phyloP scores from a whole-genome alignment of 2,888 invertebrate genomes.

The Rhamnusium bicolor region DNA sequence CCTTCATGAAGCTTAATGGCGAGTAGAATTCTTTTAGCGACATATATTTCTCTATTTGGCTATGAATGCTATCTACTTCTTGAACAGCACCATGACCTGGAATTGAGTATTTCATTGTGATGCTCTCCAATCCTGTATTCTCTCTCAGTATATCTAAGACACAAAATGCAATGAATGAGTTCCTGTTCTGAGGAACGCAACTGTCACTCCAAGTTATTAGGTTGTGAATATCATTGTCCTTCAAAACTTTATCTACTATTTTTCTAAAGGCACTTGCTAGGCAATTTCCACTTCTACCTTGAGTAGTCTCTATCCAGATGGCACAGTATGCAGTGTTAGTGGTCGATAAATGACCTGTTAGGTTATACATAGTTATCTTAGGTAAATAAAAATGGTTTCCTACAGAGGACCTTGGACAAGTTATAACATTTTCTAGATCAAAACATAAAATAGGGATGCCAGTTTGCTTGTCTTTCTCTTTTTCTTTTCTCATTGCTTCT shows the following conservation, averaged over 20 bases:
- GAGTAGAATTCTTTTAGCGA: constrained; percentile 17
- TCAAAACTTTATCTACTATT: constrained; percentile 26
- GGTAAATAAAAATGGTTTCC: background rate
- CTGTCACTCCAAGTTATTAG: constrained; percentile 34
- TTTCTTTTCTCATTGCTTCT: background rate
- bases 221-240: constrained; percentile 22
- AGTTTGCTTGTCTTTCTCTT: background rate
- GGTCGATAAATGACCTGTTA: constrained; percentile 16
- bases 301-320: constrained; percentile 8
- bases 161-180: constrained; percentile 12
- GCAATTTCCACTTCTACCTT: constrained; percentile 1
- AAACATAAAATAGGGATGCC: background rate
- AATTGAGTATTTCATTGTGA: constrained; percentile 30
- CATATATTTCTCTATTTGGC: constrained; percentile 19
- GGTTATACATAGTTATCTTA: constrained; percentile 31
- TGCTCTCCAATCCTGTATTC: background rate
- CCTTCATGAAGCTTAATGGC: constrained; percentile 9
- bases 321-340: constrained; percentile 13
- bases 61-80: constrained; percentile 22
- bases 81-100: background rate
- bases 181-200: constrained; percentile 32
- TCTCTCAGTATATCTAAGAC: constrained; percentile 19
- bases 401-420: background rate
- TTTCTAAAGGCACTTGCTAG: constrained; percentile 1
- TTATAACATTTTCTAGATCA: background rate